Base-by-base conservation (phyloP, 2,113 vertebrate species). In the Fregetta grallaria region DNA sequence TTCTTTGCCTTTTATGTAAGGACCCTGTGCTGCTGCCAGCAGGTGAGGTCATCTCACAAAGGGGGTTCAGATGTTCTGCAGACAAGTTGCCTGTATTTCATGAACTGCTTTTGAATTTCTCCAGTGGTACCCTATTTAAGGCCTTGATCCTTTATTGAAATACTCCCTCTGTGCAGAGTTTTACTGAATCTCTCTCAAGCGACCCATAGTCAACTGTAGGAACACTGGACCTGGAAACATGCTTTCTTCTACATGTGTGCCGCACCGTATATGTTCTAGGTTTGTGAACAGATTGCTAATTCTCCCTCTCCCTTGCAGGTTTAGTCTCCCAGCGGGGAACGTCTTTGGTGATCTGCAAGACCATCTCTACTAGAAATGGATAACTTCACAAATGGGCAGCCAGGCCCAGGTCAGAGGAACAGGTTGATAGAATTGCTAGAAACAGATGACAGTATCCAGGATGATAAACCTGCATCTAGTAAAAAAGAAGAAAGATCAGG, bases 1-100 rank as follows among this genome's bases (percentile, higher is more conserved):
- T 94, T 95, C 95, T 82, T 96, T 96, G 71, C 95, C 94, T 97
- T 97, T 97, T 96, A 94, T 91, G 94, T 96, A 88, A 90, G 86
- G 81, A 80, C 2, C 80, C 93, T 89, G 89, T 88, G 93, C 84
- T 90, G 77, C 81, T 97, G 96, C 94, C 94, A 96, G 11, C 96
- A 97, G 95, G 95, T 97, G 95, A 96, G 74, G 93, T 96, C 94
- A 97, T 97, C 87, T 76, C 95, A 87, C 91, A 66, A 86, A 59
- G 45, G 96, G 92, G 92, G 32, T 30, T 93, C 90, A 16, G 38
- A 78, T 76, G 66, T 87, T 90, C 94, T 87, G 70, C 86, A 68
- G 53, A 49, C 17, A n/a, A 75, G 42, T 87, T 75, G 83, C 38
- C 45, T 86, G 32, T 58, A 59, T 92, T 83, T 66, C 50, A 18